Percentiles rank a stretch among this genome's conserved stretches.
Evolutionary conservation across 1,140 invertebrate genomes (phyloP).

Genomic region (Bombus cullumanus): DNA sequence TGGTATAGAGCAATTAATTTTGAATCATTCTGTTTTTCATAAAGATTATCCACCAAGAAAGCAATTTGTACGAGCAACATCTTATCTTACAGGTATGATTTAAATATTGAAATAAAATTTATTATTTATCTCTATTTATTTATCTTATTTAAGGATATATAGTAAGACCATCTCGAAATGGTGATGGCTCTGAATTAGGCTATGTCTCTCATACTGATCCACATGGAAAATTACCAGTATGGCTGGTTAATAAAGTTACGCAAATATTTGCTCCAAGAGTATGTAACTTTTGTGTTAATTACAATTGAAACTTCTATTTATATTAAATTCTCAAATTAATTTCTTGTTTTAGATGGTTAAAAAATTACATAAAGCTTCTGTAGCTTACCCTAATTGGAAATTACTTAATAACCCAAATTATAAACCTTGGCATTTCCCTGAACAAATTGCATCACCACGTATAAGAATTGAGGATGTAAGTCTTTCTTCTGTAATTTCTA

Average conservation of each 20-base stretch:
- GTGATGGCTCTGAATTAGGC: constrained; percentile 88
- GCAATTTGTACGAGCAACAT: constrained; percentile 89
- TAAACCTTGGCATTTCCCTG: constrained; percentile 94
- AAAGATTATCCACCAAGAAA: constrained; percentile 91
- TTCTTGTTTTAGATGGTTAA: constrained; percentile 85
- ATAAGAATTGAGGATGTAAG: constrained; percentile 88
- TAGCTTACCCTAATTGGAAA: constrained; percentile 92
- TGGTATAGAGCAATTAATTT: constrained; percentile 91
- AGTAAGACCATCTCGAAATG: constrained; percentile 82
- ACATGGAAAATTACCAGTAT: constrained; percentile 92
- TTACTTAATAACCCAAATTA: constrained; percentile 87
- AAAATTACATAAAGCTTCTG: constrained; percentile 91
- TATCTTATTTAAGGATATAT: constrained; percentile 77
- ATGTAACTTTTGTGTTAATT: constrained; percentile 36
- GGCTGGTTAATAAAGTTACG: constrained; percentile 95
- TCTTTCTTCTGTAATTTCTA: constrained; percentile 52
- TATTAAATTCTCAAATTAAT: not conserved
- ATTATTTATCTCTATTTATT: not conserved
- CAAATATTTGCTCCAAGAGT: constrained; percentile 92
- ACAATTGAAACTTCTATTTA: not conserved
- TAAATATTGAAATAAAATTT: constrained; percentile 9
- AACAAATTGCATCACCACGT: constrained; percentile 89
- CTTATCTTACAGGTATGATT: constrained; percentile 83
- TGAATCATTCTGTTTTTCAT: constrained; percentile 96
- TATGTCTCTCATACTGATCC: constrained; percentile 95